phyloP scores from a whole-genome alignment of 1,140 invertebrate genomes.

The Harlomillsia oculata region DNA sequence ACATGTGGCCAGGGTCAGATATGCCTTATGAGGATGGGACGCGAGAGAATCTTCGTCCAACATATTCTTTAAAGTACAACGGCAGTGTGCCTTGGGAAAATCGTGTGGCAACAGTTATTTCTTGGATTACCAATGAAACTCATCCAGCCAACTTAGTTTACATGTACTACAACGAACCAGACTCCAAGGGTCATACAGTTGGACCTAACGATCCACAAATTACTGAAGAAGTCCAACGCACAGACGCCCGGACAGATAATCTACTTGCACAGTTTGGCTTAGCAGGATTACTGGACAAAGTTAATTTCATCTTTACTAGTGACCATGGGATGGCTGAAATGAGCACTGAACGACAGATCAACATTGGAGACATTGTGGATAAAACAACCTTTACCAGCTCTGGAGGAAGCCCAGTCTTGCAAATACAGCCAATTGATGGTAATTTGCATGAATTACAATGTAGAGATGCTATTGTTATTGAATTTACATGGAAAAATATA shows the following conservation, averaged over 20 bases:
- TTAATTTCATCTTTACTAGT: not conserved
- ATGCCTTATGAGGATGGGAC: not conserved
- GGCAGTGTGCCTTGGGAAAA: not conserved
- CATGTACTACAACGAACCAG: conserved; percentile 9
- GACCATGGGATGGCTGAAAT: not conserved
- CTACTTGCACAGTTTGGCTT: not conserved
- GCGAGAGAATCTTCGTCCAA: not conserved
- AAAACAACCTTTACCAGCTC: not conserved
- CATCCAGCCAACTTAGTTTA: conserved; percentile 11
- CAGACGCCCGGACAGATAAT: not conserved
- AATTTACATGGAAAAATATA: no score
- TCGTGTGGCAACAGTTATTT: not conserved
- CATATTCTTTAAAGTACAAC: not conserved
- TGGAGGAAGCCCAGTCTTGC: not conserved
- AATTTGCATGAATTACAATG: not conserved
- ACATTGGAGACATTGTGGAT: not conserved
- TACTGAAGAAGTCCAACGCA: not conserved
- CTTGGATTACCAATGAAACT: not conserved
- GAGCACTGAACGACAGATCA: not conserved
- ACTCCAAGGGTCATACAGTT: not conserved
- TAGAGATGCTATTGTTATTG: no score
- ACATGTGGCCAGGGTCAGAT: not conserved
- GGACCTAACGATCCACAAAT: not conserved
- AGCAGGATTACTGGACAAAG: not conserved
- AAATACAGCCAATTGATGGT: not conserved